Evolutionary conservation across 2,888 invertebrate species (phyloP), one percentile per base, ranked within the genome.

Genomic region (Cremastinae sp.): DNA sequence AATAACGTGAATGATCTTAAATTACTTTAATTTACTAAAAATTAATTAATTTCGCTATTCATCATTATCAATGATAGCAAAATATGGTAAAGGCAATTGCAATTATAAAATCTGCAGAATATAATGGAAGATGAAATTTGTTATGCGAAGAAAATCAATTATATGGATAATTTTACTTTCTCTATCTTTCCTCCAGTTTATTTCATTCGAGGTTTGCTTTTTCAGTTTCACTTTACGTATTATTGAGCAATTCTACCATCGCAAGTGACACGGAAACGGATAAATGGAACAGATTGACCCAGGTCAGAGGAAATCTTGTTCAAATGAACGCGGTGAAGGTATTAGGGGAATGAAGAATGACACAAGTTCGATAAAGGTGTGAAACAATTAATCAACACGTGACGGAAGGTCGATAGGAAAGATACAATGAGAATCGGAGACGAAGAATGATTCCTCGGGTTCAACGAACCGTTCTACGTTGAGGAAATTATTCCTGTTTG

Each of bases 321-420:
- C 45, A 20, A 68, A 41, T 9, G 18, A 49, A 47, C 3, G 16
- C 41, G 49, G 28, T 16, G 58, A 45, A 28, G 16, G 16, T 18
- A 18, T 49, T 12, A 37, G 22, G 10, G 0, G 43, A 39, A 59
- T 66, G 45, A 73, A 43, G 53, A 59, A 8, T 59, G 53, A 45
- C 43, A 16, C 9, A 10, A n/a, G 7, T 14, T 20, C 56, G 20
- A 9, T n/a, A 4, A 16, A 58, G n/a, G 59, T 16, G 39, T 53
- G 47, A 61, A 73, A 59, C 20, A 66, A 73, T 35, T 58, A 75
- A 75, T 75, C 64, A 65, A 41, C 7, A 47, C 14, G 16, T 45
- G 51, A 64, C 47, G 16, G 14, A 16, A 9, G 49, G 37, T 14
- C n/a, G n/a, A n/a, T n/a, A n/a, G n/a, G 5, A 2, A 20, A 12